A percentile compares a stretch with the other conserved stretches of the same genome.
Conservation (phyloP, 2,888 invertebrate species). For the Diaperis boleti region DNA sequence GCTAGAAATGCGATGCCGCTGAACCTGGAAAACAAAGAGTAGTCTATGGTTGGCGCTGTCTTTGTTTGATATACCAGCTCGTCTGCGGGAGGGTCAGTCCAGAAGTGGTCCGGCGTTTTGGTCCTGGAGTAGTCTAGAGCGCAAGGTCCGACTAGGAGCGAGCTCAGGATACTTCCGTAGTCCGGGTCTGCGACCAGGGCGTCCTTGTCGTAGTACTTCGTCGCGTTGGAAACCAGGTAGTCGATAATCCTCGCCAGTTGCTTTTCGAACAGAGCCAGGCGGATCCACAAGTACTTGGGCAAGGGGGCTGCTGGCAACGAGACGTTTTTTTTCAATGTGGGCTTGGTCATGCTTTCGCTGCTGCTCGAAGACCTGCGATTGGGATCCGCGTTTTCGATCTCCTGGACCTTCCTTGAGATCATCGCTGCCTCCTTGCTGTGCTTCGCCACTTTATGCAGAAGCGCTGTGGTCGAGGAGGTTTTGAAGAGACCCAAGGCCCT, state of each 20-base stretch:
- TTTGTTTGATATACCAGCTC: too few species aligned
- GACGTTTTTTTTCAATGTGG: constrained; percentile 67
- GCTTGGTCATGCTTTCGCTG: constrained; percentile 74
- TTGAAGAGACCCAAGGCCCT: constrained; percentile 87
- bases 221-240: constrained; percentile 84
- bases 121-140: constrained; percentile 92
- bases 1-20: constrained; percentile 88
- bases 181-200: constrained; percentile 91
- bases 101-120: constrained; percentile 88
- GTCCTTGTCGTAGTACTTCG: constrained; percentile 90
- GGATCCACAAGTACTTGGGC: constrained; percentile 88
- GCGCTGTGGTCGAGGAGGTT: constrained; percentile 90
- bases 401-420: constrained; percentile 82
- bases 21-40: too few species aligned
- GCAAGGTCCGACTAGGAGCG: constrained; percentile 92
- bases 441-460: constrained; percentile 92
- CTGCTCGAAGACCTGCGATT: constrained; percentile 76
- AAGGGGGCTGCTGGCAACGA: constrained; percentile 69
- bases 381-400: constrained; percentile 78
- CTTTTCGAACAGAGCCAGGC: constrained; percentile 88
- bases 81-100: constrained; percentile 94
- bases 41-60: too few species aligned
- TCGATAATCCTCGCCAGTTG: constrained; percentile 90
- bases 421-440: constrained; percentile 80
- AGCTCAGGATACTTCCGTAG: constrained; percentile 90